Evolutionary conservation across 2,113 vertebrate genomes (phyloP).

Genomic region (Dendrocopos noguchii): DNA sequence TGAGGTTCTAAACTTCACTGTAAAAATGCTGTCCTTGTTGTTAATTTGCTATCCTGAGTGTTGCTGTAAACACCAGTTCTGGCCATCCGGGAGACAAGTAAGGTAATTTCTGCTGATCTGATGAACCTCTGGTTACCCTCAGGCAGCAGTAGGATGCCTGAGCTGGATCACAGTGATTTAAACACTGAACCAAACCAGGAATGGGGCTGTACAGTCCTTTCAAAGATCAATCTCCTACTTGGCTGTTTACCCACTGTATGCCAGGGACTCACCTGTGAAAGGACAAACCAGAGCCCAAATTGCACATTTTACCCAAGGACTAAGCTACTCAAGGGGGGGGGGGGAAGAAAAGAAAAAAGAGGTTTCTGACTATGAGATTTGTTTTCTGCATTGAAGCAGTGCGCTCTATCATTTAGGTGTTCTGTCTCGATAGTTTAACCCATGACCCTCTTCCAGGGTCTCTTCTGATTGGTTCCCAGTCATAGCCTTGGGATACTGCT

Average conservation of each 20-base stretch:
- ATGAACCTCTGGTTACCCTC: not conserved
- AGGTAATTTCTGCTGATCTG: slow-evolving; percentile 4
- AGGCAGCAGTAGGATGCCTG: not conserved
- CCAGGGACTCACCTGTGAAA: not conserved
- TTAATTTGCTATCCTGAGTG: not conserved
- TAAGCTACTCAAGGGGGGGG: not conserved
- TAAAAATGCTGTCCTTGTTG: slow-evolving; percentile 34
- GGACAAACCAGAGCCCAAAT: not conserved
- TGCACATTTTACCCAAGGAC: not conserved
- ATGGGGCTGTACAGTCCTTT: not conserved
- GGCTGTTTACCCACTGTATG: not conserved
- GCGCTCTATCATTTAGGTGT: not conserved
- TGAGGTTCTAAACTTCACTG: slow-evolving; percentile 25
- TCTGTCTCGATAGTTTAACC: not conserved
- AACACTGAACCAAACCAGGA: not conserved
- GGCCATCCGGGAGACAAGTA: not conserved
- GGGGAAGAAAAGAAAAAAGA: no score
- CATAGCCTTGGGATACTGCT: not conserved
- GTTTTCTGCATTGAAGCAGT: not conserved
- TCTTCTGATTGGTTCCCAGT: not conserved
- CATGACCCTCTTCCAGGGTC: not conserved
- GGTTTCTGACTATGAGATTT: not conserved
- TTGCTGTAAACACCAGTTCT: slow-evolving; percentile 17
- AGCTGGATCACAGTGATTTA: not conserved
- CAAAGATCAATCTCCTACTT: not conserved